Evolutionary conservation across 2,888 invertebrate species (phyloP).

Genomic region (Metallyticus violacea): DNA sequence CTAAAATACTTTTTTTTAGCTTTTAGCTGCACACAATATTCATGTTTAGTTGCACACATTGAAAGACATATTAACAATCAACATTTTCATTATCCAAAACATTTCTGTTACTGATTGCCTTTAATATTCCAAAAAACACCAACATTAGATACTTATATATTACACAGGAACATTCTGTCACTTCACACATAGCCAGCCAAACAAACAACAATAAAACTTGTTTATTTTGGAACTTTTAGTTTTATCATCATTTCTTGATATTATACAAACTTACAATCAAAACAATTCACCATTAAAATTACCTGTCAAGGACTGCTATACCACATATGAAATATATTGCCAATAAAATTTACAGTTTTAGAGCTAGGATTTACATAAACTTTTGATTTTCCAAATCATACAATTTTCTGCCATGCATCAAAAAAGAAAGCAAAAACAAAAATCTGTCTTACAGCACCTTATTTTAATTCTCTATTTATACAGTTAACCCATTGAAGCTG

Average conservation of each 20-base stretch:
- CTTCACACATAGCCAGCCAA: not conserved
- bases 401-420: not conserved
- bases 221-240: not conserved
- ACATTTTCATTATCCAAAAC: not conserved
- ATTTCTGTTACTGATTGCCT: not conserved
- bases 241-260: too few relatives aligned
- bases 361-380: not conserved
- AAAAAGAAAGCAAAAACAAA: not conserved
- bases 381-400: not conserved
- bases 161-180: not conserved
- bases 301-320: not conserved
- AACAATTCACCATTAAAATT: not conserved
- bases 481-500: too few relatives aligned
- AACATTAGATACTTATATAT: too few relatives aligned
- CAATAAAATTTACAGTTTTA: too few relatives aligned
- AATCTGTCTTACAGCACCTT: not conserved
- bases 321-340: not conserved
- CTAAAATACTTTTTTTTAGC: too few relatives aligned
- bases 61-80: not conserved
- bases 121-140: not conserved
- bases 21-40: too few relatives aligned
- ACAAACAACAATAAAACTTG: not conserved
- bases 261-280: too few relatives aligned
- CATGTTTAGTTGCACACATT: too few relatives aligned
- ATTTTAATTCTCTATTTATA: too few relatives aligned